phyloP scores from a whole-genome alignment of 1,140 invertebrate genomes.

The Venustaconcha ellipsiformis region DNA sequence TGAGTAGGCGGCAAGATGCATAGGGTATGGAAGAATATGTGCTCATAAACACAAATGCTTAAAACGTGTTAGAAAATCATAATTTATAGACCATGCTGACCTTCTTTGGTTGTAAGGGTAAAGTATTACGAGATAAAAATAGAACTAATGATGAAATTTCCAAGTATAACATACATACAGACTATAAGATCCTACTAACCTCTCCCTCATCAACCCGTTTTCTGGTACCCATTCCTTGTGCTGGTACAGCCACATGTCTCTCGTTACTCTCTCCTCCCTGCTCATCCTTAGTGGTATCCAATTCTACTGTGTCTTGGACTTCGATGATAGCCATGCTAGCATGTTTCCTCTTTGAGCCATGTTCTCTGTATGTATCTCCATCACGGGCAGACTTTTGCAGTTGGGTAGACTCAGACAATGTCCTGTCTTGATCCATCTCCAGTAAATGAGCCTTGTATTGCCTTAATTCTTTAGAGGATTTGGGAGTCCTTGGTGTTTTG shows the following conservation, averaged over 20 bases:
- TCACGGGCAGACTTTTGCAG: conserved; percentile 11
- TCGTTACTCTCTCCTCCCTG: conserved; percentile 35
- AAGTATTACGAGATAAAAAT: too few relatives aligned
- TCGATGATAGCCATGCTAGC: conserved; percentile 45
- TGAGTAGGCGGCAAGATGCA: too few relatives aligned
- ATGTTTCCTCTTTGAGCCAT: conserved; percentile 1
- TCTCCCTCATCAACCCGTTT: conserved; percentile 51
- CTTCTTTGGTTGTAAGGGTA: too few relatives aligned
- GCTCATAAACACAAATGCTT: too few relatives aligned
- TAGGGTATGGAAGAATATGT: too few relatives aligned
- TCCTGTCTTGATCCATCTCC: conserved; percentile 21
- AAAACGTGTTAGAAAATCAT: too few relatives aligned
- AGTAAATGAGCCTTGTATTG: conserved; percentile 11
- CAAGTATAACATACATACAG: too few relatives aligned
- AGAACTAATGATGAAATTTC: too few relatives aligned
- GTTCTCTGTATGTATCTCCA: conserved; percentile 7
- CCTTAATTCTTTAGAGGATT: background rate
- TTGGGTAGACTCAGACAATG: conserved; percentile 7
- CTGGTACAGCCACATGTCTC: conserved; percentile 45
- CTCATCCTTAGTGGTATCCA: conserved; percentile 33
- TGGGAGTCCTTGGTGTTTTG: conserved; percentile 21
- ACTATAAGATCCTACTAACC: conserved; percentile 29
- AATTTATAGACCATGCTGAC: too few relatives aligned
- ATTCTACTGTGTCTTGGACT: conserved; percentile 49
- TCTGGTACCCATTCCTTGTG: conserved; percentile 38